Conservation (phyloP, 2,797 vertebrate genomes). For the Syngnathus rostellatus region DNA sequence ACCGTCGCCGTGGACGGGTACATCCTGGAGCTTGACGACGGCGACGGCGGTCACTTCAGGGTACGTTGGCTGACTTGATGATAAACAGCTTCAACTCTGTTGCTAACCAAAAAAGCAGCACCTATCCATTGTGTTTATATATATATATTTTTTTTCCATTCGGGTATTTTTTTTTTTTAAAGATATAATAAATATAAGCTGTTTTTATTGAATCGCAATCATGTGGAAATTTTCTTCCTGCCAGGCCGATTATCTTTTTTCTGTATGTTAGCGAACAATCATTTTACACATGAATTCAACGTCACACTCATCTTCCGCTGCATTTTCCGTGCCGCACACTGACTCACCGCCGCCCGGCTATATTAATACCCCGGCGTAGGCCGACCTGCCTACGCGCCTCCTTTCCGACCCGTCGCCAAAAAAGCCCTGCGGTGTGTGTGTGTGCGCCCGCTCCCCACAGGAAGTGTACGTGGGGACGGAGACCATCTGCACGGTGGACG, state of each 20-base stretch:
- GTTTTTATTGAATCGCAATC: too few species aligned
- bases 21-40: constrained; percentile 95
- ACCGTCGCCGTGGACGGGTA: constrained; percentile 93
- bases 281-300: neutral
- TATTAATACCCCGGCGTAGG: constrained; percentile 3
- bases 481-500: constrained; percentile 98
- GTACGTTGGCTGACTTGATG: constrained; percentile 57
- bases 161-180: too few species aligned
- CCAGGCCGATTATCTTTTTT: too few species aligned
- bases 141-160: too few species aligned
- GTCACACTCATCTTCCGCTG: neutral
- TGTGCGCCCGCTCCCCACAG: constrained; percentile 51
- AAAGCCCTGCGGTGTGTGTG: neutral
- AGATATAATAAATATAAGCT: too few species aligned
- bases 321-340: neutral
- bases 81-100: neutral
- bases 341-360: neutral
- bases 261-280: neutral
- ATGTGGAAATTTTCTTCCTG: too few species aligned
- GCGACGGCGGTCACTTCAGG: constrained; percentile 90
- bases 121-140: neutral
- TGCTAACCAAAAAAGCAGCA: neutral
- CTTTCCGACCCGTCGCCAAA: neutral
- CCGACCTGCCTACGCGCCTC: neutral
- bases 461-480: constrained; percentile 97